These are phyloP conservation scores for Acronicta psi DNA, from an alignment of 2,888 invertebrate genomes.

Conservation along the genomic window DNA sequence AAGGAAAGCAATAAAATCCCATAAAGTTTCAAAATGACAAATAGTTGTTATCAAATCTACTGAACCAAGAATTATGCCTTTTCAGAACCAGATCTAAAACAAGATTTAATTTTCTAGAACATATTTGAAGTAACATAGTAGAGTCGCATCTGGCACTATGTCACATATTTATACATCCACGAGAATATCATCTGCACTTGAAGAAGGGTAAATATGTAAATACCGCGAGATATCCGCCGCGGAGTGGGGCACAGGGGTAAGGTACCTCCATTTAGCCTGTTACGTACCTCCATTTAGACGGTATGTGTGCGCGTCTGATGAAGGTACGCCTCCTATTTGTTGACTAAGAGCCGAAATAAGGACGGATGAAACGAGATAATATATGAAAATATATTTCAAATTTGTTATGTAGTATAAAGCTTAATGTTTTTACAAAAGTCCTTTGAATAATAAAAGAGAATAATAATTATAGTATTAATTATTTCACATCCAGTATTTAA, in stretches of 20 bases:
- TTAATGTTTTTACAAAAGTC: too few relatives aligned
- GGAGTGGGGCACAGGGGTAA: constrained; percentile 31
- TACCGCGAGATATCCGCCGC: constrained; percentile 39
- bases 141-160: background rate
- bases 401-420: too few relatives aligned
- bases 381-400: too few relatives aligned
- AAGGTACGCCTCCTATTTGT: background rate
- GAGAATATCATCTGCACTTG: constrained; percentile 21
- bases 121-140: background rate
- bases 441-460: too few relatives aligned
- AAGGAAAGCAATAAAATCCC: too few relatives aligned
- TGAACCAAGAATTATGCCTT: too few relatives aligned
- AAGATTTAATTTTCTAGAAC: background rate
- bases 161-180: background rate
- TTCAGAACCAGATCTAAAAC: too few relatives aligned
- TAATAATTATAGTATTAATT: too few relatives aligned
- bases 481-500: too few relatives aligned
- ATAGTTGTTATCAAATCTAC: too few relatives aligned
- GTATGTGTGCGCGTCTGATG: constrained; percentile 11
- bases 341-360: background rate
- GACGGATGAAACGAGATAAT: background rate
- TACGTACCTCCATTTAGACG: constrained; percentile 31
- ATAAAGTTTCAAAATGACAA: too few relatives aligned
- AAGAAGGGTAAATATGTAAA: constrained; percentile 56
- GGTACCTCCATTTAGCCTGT: constrained; percentile 49